Conservation (phyloP, 64 coral and sea anemone species). For the Stichodactyla mertensii region DNA sequence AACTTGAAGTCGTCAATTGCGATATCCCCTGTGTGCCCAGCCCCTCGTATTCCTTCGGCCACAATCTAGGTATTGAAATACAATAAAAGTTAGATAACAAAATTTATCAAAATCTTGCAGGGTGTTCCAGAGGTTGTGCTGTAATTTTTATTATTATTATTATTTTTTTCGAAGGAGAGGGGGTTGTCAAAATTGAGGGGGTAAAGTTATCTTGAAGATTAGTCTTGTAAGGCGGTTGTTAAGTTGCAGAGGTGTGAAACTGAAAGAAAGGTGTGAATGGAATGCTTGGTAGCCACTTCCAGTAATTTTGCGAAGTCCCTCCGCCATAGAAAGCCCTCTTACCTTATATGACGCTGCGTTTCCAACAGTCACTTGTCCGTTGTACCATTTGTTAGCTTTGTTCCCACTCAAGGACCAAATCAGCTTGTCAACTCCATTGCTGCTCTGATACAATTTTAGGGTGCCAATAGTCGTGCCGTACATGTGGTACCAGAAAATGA, state of each 20-base stretch:
- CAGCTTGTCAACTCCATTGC: conserved; percentile 45
- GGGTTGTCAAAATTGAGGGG: background rate
- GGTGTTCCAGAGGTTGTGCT: too few relatives aligned
- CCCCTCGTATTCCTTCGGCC: conserved; percentile 66
- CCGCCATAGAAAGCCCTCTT: background rate
- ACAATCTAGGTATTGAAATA: conserved; percentile 46
- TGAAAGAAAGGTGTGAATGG: background rate
- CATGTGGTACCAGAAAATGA: conserved; percentile 99
- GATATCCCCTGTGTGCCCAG: conserved; percentile 63
- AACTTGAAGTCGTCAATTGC: conserved; percentile 91
- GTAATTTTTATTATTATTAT: too few relatives aligned
- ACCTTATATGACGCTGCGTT: conserved; percentile 56
- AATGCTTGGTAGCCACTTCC: too few relatives aligned
- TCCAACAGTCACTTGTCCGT: conserved; percentile 87
- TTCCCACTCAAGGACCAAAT: conserved; percentile 77
- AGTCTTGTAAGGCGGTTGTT: too few relatives aligned
- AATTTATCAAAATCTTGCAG: background rate
- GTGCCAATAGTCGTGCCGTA: conserved; percentile 65
- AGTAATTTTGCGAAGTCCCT: too few relatives aligned
- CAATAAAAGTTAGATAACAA: background rate
- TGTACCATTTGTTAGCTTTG: conserved; percentile 82
- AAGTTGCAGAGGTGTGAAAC: too few relatives aligned
- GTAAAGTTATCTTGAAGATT: too few relatives aligned
- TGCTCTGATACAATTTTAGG: conserved; percentile 74
- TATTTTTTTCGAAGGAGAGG: too few relatives aligned